These are phyloP conservation scores for Leptinotarsa rubiginosa DNA, from an alignment of 2,888 invertebrate genomes.

Conservation along the genomic window DNA sequence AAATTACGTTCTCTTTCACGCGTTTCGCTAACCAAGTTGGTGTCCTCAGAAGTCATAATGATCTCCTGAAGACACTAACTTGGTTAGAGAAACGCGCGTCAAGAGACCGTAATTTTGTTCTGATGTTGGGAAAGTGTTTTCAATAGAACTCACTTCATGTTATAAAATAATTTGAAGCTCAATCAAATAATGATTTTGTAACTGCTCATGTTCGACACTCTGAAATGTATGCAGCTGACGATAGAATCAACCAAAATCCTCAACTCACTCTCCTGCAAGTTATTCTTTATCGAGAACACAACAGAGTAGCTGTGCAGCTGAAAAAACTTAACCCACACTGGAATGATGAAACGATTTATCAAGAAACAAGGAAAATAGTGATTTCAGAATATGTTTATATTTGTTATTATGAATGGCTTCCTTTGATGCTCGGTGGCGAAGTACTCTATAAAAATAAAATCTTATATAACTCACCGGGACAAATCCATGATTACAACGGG, in stretches of 20 bases:
- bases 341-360: slow-evolving; percentile 66
- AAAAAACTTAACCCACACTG: slow-evolving; percentile 66
- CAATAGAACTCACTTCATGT: too few relatives aligned
- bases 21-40: too few relatives aligned
- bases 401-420: slow-evolving; percentile 81
- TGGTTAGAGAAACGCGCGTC: too few relatives aligned
- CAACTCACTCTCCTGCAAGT: slow-evolving; percentile 65
- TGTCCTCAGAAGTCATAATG: too few relatives aligned
- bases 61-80: too few relatives aligned
- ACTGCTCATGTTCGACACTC: too few relatives aligned
- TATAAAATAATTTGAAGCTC: too few relatives aligned
- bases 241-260: slow-evolving; percentile 63
- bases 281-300: slow-evolving; percentile 66
- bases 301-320: slow-evolving; percentile 63
- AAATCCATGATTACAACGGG: slow-evolving; percentile 43
- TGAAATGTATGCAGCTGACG: slow-evolving; percentile 56
- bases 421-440: slow-evolving; percentile 31
- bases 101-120: too few relatives aligned
- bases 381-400: slow-evolving; percentile 72
- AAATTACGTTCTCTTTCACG: too few relatives aligned
- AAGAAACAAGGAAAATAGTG: slow-evolving; percentile 65
- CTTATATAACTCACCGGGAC: slow-evolving; percentile 31
- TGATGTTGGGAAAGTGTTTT: too few relatives aligned
- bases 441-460: slow-evolving; percentile 26
- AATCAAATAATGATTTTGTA: too few relatives aligned